phyloP scores from a whole-genome alignment of 2,888 invertebrate genomes.

The Lasioglossum marginatum region DNA sequence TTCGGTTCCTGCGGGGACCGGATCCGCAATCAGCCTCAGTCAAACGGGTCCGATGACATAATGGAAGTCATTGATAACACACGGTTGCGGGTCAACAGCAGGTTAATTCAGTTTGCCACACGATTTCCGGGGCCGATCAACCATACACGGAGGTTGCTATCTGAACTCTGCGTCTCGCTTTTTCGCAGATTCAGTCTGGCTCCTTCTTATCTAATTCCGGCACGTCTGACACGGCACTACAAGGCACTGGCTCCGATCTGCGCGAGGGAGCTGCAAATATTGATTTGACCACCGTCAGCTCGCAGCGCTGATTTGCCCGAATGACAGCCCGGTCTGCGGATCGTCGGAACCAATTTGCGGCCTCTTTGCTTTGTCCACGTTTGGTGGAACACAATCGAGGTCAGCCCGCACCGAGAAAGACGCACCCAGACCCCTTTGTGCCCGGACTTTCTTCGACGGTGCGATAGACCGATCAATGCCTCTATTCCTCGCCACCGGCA shows the following conservation, averaged over 20 bases:
- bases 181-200: slow-evolving; percentile 28
- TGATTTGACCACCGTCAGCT: slow-evolving; percentile 75
- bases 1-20: neutral
- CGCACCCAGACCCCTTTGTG: slow-evolving; percentile 49
- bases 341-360: slow-evolving; percentile 69
- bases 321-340: slow-evolving; percentile 59
- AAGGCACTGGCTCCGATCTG: slow-evolving; percentile 31
- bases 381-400: slow-evolving; percentile 54
- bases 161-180: slow-evolving; percentile 15
- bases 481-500: slow-evolving; percentile 14
- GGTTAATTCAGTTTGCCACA: slow-evolving; percentile 79
- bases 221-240: slow-evolving; percentile 62
- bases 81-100: slow-evolving; percentile 75
- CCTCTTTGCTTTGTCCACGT: slow-evolving; percentile 66
- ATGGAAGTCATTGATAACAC: slow-evolving; percentile 79
- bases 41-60: slow-evolving; percentile 63
- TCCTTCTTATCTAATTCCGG: slow-evolving; percentile 65
- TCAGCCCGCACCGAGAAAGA: slow-evolving; percentile 45
- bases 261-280: slow-evolving; percentile 75
- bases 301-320: slow-evolving; percentile 71
- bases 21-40: slow-evolving; percentile 70
- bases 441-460: neutral
- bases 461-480: slow-evolving; percentile 27
- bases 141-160: slow-evolving; percentile 27
- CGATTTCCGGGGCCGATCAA: slow-evolving; percentile 73